Evolutionary conservation across 92 coral and sea anemone species (phyloP), one percentile per base, ranked within the genome.

Genomic region (Metridium senile): DNA sequence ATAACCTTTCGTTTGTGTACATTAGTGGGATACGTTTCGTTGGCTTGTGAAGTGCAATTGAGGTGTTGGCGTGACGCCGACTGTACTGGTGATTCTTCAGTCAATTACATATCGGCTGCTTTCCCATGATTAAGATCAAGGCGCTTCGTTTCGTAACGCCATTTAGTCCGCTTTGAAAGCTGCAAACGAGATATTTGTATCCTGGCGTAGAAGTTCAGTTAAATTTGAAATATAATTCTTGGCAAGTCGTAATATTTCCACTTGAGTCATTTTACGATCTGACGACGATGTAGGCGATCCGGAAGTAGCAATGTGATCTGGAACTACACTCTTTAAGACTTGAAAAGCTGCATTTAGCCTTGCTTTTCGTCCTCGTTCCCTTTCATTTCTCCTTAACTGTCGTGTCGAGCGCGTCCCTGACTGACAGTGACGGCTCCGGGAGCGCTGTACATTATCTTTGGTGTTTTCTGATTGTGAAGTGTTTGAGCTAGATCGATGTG

Each of bases 281-380:
- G 85, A 84, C 9, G 90, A 87, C 0, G 89, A 57, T 16, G 91
- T 87, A 0, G 91, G 34, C 0, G 89, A 57, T 16, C 89, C 86
- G 1, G 91, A 45, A 29, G 59, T 54, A 54, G 20, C 25, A 54
- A 93, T 66, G 46, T 77, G 84, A 20, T 82, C 89, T 0, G 98
- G 98, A 0, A 96, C 99, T 9, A 96, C 97, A 11, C 96, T 92
- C 56, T 94, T 87, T 19, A 96, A 84, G 19, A 96, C 99, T 74
- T 93, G 98, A 78, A 96, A 96, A 0, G 99, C 99, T 1, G 99
- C 99, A 43, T 96, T 96, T 2, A 96, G 53, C 11, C 99, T 76
- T 0, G 99, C 99, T 63, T 96, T 96, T 19, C 99, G 77, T 31
- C 99, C 97, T 1, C 99, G 80, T 63, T 96, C 99, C 30, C 99